phyloP scores from a whole-genome alignment of 1,140 invertebrate species.

The Brachionus koreanus region DNA sequence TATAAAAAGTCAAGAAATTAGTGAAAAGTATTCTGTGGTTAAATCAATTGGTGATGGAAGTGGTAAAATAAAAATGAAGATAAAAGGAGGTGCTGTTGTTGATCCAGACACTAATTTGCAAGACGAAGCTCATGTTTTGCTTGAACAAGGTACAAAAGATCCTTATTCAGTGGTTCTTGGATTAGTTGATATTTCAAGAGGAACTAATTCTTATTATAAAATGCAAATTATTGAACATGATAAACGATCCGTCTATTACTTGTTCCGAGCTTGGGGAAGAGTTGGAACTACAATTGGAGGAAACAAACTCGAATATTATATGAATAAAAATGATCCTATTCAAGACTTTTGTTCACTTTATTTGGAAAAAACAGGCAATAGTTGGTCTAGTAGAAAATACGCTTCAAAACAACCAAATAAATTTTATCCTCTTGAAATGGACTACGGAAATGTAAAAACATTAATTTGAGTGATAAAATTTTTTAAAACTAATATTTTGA shows the following conservation, averaged over 20 bases:
- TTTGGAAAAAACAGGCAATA: slow-evolving; percentile 78
- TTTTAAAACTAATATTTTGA: background rate
- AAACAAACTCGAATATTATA: slow-evolving; percentile 68
- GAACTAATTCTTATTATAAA: slow-evolving; percentile 92
- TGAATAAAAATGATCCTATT: slow-evolving; percentile 60
- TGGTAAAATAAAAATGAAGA: slow-evolving; percentile 61
- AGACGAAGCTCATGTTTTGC: slow-evolving; percentile 74
- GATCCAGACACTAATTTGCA: slow-evolving; percentile 82
- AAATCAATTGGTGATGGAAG: slow-evolving; percentile 46
- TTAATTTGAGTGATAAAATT: background rate
- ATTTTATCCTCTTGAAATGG: slow-evolving; percentile 84
- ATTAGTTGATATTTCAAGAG: slow-evolving; percentile 75
- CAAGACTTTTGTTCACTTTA: slow-evolving; percentile 66
- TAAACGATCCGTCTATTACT: slow-evolving; percentile 65
- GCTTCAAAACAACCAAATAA: slow-evolving; percentile 76
- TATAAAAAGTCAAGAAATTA: slow-evolving; percentile 24
- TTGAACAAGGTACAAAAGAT: slow-evolving; percentile 50
- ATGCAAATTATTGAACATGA: slow-evolving; percentile 81
- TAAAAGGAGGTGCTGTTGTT: slow-evolving; percentile 77
- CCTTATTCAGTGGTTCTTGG: slow-evolving; percentile 75
- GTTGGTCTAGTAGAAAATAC: slow-evolving; percentile 66
- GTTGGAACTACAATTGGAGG: slow-evolving; percentile 85
- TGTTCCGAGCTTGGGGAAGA: slow-evolving; percentile 88
- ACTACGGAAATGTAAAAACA: slow-evolving; percentile 65
- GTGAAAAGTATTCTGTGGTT: background rate